These are phyloP conservation scores for Melikaiella ostensackeni DNA, from an alignment of 2,888 invertebrate genomes.

Conservation along the genomic window DNA sequence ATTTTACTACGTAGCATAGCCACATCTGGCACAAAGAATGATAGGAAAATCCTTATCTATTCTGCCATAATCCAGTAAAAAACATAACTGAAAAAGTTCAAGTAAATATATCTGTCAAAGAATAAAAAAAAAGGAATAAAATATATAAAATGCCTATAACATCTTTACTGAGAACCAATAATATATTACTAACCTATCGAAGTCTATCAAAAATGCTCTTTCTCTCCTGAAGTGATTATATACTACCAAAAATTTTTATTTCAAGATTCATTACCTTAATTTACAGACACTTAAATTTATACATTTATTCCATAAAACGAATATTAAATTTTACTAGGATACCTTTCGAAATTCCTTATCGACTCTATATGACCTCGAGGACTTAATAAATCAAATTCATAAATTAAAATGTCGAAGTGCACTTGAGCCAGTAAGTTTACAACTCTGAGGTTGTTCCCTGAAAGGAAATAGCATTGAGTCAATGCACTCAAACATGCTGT, in stretches of 20 bases:
- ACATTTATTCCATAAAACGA: neutral
- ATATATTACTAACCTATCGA: neutral
- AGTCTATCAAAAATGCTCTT: neutral
- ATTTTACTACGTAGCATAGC: slow-evolving; percentile 51
- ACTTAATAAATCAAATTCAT: slow-evolving; percentile 10
- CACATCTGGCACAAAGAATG: neutral
- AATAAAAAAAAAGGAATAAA: neutral
- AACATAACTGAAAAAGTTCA: neutral
- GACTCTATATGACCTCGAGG: neutral
- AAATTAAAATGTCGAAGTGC: neutral
- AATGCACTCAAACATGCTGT: neutral
- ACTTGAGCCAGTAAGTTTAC: neutral
- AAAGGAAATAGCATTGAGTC: neutral
- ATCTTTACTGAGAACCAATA: neutral
- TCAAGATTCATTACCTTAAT: neutral
- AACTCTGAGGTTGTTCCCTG: neutral
- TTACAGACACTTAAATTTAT: neutral
- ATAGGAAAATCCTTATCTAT: slow-evolving; percentile 1
- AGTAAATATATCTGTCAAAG: neutral
- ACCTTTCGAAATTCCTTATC: neutral
- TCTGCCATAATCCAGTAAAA: neutral
- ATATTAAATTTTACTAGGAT: neutral
- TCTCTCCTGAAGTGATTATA: neutral
- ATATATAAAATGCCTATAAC: neutral
- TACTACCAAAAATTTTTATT: neutral